Base-by-base conservation (phyloP, 2,888 invertebrate species). In the Melanchra persicariae region DNA sequence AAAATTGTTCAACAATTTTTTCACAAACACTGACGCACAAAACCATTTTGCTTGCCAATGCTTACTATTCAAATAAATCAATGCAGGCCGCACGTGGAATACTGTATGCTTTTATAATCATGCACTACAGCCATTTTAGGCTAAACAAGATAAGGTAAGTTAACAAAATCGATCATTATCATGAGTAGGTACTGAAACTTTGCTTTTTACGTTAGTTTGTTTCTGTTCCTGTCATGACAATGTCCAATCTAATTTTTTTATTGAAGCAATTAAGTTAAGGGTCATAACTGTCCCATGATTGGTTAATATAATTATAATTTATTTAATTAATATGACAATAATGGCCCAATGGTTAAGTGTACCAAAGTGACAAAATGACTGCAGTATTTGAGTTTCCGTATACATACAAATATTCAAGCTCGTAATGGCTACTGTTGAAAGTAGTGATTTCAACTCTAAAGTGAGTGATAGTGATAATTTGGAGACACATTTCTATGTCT, bases 131-230 rank as follows among this genome's bases (percentile, higher is more conserved):
- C 37, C 37, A 37, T 30, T 64, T 30, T 4, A 7, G 4, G 10
- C 40, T 10, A 17, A 26, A 30, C 26, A 40, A n/a, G 67, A 67
- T 67, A 67, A 62, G 63, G 40, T 4, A 59, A 34, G 12, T 22
- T 43, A 51, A 40, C 37, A 40, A 26, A 43, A 43, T 51, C 17
- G 26, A 26, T 61, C 17, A 49, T 47, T 34, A 49, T 26, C 19
- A n/a, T 22, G 37, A 62, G 9, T n/a, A n/a, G n/a, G n/a, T 37
- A 19, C 40, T 10, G 12, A 6, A 45, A 57, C 22, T 26, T 24
- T 9, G 22, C 5, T 51, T 52, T 62, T 40, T 19, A 49, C 17
- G 26, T 60, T 40, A 66, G 66, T 67, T 40, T 19, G 49, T 62
- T 17, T 51, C 40, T 5, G 61, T 40, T 40, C 37, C 12, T 40